Percentiles rank a stretch among this genome's conserved stretches.
Conservation (phyloP, 2,888 invertebrate genomes). For the Eristalis arbustorum region DNA sequence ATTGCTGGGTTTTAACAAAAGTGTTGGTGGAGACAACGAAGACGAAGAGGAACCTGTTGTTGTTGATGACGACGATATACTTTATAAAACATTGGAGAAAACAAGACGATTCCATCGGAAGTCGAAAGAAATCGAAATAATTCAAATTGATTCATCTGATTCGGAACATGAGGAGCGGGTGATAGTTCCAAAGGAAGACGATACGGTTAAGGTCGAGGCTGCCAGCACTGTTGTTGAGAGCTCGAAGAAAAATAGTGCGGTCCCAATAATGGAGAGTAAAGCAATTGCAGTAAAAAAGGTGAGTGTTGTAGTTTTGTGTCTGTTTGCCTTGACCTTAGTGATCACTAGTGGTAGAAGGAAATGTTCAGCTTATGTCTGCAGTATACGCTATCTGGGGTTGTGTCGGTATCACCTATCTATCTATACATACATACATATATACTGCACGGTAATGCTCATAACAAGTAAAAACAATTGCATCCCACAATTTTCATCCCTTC, state of each 20-base stretch:
- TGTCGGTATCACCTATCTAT: neutral
- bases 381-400: no score
- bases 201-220: constrained; percentile 37
- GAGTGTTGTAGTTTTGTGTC: neutral
- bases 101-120: constrained; percentile 29
- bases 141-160: constrained; percentile 58
- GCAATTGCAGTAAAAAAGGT: constrained; percentile 24
- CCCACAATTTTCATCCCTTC: constrained; percentile 11
- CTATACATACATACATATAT: no score
- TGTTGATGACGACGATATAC: constrained; percentile 66
- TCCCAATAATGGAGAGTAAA: neutral
- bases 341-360: no score
- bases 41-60: constrained; percentile 58
- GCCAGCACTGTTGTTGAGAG: constrained; percentile 21
- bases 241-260: neutral
- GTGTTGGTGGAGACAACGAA: constrained; percentile 48
- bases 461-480: neutral
- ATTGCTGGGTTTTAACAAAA: constrained; percentile 53
- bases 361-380: no score
- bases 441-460: no score
- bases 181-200: constrained; percentile 39
- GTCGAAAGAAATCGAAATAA: constrained; percentile 38
- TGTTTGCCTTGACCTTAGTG: no score
- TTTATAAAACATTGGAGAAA: constrained; percentile 54
- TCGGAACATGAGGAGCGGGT: constrained; percentile 55